Percentiles rank a stretch among this genome's conserved stretches.
Evolutionary conservation across 2,888 invertebrate genomes (phyloP).

Genomic region (Tiliacea citrago): DNA sequence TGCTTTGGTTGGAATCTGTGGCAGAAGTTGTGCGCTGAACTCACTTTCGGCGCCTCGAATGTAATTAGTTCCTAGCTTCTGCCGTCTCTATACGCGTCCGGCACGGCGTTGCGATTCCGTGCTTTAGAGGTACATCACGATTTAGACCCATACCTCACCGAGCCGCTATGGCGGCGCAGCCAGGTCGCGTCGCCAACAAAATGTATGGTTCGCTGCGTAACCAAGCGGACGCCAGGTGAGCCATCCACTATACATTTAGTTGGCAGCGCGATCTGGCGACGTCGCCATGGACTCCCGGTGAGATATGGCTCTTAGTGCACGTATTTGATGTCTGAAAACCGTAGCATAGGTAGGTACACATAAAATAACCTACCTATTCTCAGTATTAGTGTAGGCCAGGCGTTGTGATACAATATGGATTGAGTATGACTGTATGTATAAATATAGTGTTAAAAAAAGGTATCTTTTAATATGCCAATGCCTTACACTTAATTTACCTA

Average conservation of each 20-base stretch:
- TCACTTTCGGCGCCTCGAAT: no score
- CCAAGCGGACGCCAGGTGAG: no score
- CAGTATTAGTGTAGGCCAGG: neutral
- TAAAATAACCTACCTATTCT: neutral
- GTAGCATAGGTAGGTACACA: neutral
- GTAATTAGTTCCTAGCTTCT: neutral
- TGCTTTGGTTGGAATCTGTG: neutral
- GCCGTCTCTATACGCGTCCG: neutral
- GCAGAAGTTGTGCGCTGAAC: neutral
- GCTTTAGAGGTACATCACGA: neutral
- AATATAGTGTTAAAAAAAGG: neutral
- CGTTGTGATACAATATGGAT: constrained; percentile 8
- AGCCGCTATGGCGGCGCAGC: no score
- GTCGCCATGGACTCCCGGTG: no score
- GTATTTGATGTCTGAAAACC: neutral
- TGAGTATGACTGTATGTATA: neutral
- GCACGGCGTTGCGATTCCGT: neutral
- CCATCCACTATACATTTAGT: no score
- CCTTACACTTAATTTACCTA: constrained; percentile 11
- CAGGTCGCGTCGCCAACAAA: no score
- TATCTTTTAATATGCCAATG: constrained; percentile 17
- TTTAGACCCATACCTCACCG: no score
- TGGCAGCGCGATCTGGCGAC: no score
- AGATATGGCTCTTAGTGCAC: neutral
- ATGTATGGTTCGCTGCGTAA: no score